Percentiles rank a stretch among this genome's conserved stretches.
Evolutionary conservation across 1,140 invertebrate genomes (phyloP).

Genomic region (Harlomillsia oculata): DNA sequence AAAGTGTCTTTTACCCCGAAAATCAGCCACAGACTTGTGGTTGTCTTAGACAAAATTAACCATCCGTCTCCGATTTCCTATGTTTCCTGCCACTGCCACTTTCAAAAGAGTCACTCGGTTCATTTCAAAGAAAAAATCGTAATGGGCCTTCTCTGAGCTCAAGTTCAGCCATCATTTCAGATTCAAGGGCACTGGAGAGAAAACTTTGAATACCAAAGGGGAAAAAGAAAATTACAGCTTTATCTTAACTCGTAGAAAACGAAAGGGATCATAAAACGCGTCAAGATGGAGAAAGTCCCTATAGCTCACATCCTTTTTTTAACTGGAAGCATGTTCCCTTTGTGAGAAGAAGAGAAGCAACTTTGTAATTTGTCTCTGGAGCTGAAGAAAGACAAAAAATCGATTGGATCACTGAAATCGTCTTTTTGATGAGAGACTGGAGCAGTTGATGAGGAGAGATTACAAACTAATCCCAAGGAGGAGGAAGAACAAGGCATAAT

Average conservation of each 20-base stretch:
- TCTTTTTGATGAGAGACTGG: slow-evolving; percentile 1
- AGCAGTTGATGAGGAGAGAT: slow-evolving; percentile 12
- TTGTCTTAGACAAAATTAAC: too few species aligned
- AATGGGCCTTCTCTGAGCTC: too few species aligned
- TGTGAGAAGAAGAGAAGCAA: background rate
- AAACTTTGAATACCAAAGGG: too few species aligned
- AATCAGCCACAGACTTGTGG: too few species aligned
- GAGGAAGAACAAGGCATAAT: slow-evolving; percentile 12
- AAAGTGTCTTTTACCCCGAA: too few species aligned
- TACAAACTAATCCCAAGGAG: slow-evolving; percentile 12
- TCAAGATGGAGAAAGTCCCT: slow-evolving; percentile 2
- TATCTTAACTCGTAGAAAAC: background rate
- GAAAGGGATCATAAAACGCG: background rate
- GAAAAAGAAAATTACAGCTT: background rate
- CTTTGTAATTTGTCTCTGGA: background rate
- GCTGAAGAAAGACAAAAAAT: too few species aligned
- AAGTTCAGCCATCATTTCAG: too few species aligned
- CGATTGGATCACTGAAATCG: slow-evolving; percentile 3
- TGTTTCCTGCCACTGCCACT: too few species aligned
- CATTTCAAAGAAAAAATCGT: too few species aligned
- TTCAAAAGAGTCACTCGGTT: too few species aligned
- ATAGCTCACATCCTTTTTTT: slow-evolving; percentile 6
- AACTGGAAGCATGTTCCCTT: background rate
- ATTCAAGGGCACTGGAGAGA: too few species aligned
- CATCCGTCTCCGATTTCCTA: too few species aligned